Evolutionary conservation across 2,888 invertebrate species (phyloP), one percentile per base, ranked within the genome.

Genomic region (Caradrina kadenii): DNA sequence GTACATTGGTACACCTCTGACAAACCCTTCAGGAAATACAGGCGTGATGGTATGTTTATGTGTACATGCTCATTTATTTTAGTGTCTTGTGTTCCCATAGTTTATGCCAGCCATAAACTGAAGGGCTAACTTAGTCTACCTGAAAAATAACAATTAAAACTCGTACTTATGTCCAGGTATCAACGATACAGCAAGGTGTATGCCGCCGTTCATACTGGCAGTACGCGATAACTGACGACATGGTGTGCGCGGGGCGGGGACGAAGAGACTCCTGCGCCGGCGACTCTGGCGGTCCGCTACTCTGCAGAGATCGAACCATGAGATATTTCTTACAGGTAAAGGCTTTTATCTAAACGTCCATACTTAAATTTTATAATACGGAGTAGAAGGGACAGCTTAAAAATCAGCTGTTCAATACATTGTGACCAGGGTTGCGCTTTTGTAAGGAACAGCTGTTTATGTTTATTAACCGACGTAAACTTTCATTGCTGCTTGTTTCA

Each of bases 211-310:
- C 98, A 0, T 99, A 99, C 91, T 97, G 97, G 85, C 98, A 98
- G 87, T 98, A 98, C 87, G 97, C 97, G 64, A 98, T 99, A 63
- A 98, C 98, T 0, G 96, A 97, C 72, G 98, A 98, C 91, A 99
- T 99, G 98, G 97, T 99, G 90, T 99, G 99, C 88, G 99, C 99
- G 8, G 99, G 99, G 0, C 97, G 97, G 6, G 99, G 99, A 1
- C 96, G 97, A 75, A 97, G 98, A 55, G 99, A 99, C 92, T 98
- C 99, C 0, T 99, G 99, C 91, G 98, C 98, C 0, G 99, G 99
- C 0, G 99, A 99, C 93, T 93, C 96, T 13, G 95, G 97, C 42
- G 96, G 97, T 0, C 97, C 97, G 0, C 88, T 97, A 54, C 90
- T 97, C 0, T 97, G 97, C 79, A 91, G 96, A 21, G 97, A 97